Evolutionary conservation across 2,797 vertebrate species (phyloP), one percentile per base, ranked within the genome.

Genomic region (Echiichthys vipera): DNA sequence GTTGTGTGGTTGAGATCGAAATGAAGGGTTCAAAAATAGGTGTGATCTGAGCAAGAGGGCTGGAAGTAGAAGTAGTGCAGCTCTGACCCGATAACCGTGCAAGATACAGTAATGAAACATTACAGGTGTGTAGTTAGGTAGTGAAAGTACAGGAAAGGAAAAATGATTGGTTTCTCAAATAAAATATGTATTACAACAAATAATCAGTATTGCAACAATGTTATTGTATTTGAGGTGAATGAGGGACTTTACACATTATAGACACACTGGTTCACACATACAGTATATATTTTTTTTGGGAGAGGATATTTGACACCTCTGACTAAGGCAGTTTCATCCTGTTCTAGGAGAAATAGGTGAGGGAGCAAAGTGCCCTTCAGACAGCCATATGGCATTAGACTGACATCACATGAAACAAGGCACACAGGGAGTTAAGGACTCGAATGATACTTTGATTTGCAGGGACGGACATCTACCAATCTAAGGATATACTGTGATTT

Each of bases 341-440:
- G 62, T 62, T 80, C 40, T 54, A 18, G 14, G 42, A 57, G 65
- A 72, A 57, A 51, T n/a, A 69, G 61, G 54, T 24, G 77, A 80
- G 47, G 39, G 50, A 69, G 77, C 76, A 66, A 40, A 12, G 56
- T 77, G 71, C 56, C 84, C 81, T 85, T 78, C 50, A 71, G 61
- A 65, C 20, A 22, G 56, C 32, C 57, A 36, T n/a, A 40, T 43
- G 59, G 40, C 20, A 18, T 14, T 5, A n/a, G 29, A 27, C 57
- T 69, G 70, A 75, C 54, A 50, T 75, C 80, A 78, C 27, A 18
- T 7, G n/a, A 51, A 53, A 63, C 39, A 24, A 71, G 53, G 4
- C 14, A 27, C 50, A 67, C 18, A 17, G 43, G 3, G 32, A 50
- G 27, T 12, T 22, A 18, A 22, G n/a, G 32, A 25, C 37, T 20